Evolutionary conservation across 2,113 vertebrate genomes (phyloP).

Genomic region (Centropus unirufus): DNA sequence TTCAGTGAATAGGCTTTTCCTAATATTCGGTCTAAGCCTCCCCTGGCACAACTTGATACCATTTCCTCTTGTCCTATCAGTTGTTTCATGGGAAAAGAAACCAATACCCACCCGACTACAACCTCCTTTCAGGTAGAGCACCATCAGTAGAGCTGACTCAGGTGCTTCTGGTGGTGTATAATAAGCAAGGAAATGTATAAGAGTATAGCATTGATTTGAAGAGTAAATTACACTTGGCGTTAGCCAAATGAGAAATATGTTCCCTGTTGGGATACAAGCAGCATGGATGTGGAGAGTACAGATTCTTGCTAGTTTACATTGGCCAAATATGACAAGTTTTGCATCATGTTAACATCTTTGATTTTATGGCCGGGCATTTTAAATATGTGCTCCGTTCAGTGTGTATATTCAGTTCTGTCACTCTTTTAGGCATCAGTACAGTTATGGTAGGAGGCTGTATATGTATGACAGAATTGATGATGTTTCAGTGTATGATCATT

Average conservation of each 20-base stretch:
- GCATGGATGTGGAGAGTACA: accelerated
- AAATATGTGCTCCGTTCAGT: background rate
- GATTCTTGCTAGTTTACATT: background rate
- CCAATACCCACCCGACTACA: accelerated
- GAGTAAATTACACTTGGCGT: background rate
- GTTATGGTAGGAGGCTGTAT: background rate
- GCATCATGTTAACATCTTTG: background rate
- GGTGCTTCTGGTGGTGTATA: background rate
- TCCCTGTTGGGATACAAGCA: background rate
- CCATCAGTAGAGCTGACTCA: background rate
- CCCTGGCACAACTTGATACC: background rate
- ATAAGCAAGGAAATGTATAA: background rate
- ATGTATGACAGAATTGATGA: background rate
- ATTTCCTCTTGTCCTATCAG: background rate
- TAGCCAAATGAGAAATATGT: background rate
- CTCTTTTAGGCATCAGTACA: background rate
- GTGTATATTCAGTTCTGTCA: background rate
- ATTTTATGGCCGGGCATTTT: background rate
- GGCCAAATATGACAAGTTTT: background rate
- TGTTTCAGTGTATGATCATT: background rate
- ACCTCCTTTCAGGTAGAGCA: background rate
- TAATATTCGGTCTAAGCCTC: background rate
- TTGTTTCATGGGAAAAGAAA: background rate
- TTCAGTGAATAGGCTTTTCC: background rate
- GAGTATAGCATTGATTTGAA: background rate